Evolutionary conservation across 2,113 vertebrate genomes (phyloP).

Genomic region (Uropsilus gracilis): DNA sequence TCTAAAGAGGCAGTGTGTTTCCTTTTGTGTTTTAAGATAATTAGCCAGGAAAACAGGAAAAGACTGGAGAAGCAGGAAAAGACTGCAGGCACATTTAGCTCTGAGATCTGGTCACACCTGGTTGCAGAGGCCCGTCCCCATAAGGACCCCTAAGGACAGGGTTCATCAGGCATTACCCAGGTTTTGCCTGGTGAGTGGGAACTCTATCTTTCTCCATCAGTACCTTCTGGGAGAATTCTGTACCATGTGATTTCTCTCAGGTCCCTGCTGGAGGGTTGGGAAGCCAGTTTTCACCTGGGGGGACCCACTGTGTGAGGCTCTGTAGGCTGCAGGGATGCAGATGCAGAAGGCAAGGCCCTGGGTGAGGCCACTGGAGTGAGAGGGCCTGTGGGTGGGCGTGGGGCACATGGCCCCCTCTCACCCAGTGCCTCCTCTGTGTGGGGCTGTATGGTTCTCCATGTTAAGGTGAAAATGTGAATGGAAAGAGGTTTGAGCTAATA

Average conservation of each 20-base stretch:
- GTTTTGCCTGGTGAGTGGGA: neutral
- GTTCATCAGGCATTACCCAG: neutral
- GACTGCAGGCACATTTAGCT: neutral
- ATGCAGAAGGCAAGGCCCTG: neutral
- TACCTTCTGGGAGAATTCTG: rapidly evolving
- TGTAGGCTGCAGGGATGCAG: neutral
- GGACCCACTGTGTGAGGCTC: neutral
- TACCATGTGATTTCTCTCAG: neutral
- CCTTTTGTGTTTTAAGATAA: neutral
- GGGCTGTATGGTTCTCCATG: neutral
- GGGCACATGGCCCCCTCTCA: neutral
- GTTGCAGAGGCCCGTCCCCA: no score
- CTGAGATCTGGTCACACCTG: neutral
- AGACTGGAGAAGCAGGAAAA: neutral
- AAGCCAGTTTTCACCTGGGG: neutral
- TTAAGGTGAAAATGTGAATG: neutral
- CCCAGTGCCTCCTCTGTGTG: neutral
- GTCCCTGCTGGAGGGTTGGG: neutral
- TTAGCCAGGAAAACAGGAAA: neutral
- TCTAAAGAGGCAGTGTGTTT: neutral
- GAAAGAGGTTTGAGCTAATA: neutral
- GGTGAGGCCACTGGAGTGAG: neutral
- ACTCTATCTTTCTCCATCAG: neutral
- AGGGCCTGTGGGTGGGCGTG: neutral
- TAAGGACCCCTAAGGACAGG: no score